phyloP scores from a whole-genome alignment of 1,140 invertebrate genomes.

The Listronotus bonariensis region DNA sequence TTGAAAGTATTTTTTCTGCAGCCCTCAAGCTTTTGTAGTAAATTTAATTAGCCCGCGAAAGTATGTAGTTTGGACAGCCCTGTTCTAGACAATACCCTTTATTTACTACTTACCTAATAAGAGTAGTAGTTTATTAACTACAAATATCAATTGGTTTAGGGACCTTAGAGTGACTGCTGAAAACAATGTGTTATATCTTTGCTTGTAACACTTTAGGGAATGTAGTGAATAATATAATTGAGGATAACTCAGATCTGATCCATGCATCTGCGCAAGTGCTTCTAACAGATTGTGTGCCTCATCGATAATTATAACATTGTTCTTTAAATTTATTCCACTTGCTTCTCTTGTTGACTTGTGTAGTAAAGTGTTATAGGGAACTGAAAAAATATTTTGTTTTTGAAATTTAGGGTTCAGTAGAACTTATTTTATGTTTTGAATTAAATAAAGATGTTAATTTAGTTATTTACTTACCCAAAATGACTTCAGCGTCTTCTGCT shows the following conservation, averaged over 20 bases:
- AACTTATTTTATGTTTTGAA: too few relatives aligned
- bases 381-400: slow-evolving; percentile 31
- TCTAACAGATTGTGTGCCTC: slow-evolving; percentile 97
- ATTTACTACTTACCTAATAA: slow-evolving; percentile 63
- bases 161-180: slow-evolving; percentile 82
- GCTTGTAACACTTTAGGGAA: slow-evolving; percentile 79
- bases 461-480: slow-evolving; percentile 58
- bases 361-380: slow-evolving; percentile 88
- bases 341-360: slow-evolving; percentile 85
- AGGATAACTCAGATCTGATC: slow-evolving; percentile 68
- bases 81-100: too few relatives aligned
- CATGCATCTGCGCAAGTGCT: slow-evolving; percentile 86
- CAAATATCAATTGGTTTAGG: slow-evolving; percentile 85
- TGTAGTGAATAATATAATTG: slow-evolving; percentile 71
- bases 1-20: too few relatives aligned
- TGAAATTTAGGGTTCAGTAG: too few relatives aligned
- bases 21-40: too few relatives aligned
- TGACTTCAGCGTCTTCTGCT: slow-evolving; percentile 77
- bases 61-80: too few relatives aligned
- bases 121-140: slow-evolving; percentile 76
- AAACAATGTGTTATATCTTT: slow-evolving; percentile 76
- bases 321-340: slow-evolving; percentile 77
- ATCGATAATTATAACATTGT: slow-evolving; percentile 91
- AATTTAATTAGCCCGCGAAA: too few relatives aligned
- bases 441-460: slow-evolving; percentile 40